These are phyloP conservation scores for Acrocyrtus sp. DNA, from an alignment of 2,888 invertebrate species.

Conservation along the genomic window DNA sequence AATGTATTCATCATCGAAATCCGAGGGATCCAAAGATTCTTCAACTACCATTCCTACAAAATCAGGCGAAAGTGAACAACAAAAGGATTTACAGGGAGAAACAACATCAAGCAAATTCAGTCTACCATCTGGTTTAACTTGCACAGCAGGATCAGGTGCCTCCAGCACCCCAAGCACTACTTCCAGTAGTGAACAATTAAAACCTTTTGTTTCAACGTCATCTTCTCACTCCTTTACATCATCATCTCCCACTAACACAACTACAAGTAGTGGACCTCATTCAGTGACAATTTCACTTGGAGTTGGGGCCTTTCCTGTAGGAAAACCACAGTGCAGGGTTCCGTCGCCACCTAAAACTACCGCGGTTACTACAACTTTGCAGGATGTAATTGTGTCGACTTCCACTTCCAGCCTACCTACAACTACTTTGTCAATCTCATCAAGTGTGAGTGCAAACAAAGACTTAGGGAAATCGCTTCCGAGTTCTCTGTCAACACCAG, in stretches of 20 bases:
- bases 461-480: conserved; percentile 9
- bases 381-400: conserved; percentile 10
- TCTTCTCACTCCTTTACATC: conserved; percentile 10
- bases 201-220: conserved; percentile 2
- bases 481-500: background rate
- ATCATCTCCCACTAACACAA: background rate
- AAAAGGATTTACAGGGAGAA: conserved; percentile 13
- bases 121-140: conserved; percentile 2
- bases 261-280: conserved; percentile 24
- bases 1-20: conserved; percentile 55
- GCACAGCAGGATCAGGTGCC: background rate
- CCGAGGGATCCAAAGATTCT: conserved; percentile 44
- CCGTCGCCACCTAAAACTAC: conserved; percentile 34
- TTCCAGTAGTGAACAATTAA: too few relatives aligned
- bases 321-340: conserved; percentile 27
- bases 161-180: too few relatives aligned
- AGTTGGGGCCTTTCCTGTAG: conserved; percentile 30
- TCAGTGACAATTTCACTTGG: conserved; percentile 49
- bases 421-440: conserved; percentile 4
- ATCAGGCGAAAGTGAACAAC: conserved; percentile 23
- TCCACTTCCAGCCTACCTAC: conserved; percentile 13
- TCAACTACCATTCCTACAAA: conserved; percentile 32
- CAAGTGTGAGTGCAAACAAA: conserved; percentile 5
- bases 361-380: background rate
- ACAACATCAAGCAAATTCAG: conserved; percentile 7